Conservation (phyloP, 2,113 vertebrate species). For the Coturnix japonica region DNA sequence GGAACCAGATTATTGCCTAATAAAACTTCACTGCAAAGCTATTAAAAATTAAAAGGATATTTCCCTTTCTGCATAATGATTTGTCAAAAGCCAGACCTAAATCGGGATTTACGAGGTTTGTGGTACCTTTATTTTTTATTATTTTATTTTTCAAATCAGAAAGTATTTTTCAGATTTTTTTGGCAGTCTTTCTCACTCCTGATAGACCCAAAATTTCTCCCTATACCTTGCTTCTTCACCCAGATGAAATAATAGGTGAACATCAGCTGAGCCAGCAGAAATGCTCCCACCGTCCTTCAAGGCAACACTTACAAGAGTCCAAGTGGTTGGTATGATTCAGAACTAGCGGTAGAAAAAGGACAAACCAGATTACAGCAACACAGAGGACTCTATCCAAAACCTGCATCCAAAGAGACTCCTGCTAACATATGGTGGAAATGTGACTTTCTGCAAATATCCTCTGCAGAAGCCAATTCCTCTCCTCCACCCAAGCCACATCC, state of each 20-base stretch:
- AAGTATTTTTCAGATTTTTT: neutral
- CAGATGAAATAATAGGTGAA: conserved; percentile 22
- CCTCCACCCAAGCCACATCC: conserved; percentile 71
- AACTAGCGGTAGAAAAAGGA: conserved; percentile 67
- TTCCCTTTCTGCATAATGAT: conserved; percentile 61
- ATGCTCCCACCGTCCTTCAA: conserved; percentile 50
- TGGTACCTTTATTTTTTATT: neutral
- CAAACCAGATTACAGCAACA: conserved; percentile 73
- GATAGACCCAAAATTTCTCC: neutral
- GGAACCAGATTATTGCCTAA: conserved; percentile 64
- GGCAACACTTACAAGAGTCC: conserved; percentile 41
- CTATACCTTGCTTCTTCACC: conserved; percentile 8
- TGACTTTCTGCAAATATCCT: conserved; percentile 78
- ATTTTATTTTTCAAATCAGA: neutral
- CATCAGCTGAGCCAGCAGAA: conserved; percentile 63
- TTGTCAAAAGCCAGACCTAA: conserved; percentile 56
- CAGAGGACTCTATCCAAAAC: conserved; percentile 72
- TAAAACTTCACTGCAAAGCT: conserved; percentile 67
- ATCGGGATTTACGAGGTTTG: conserved; percentile 29
- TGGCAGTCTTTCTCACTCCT: neutral
- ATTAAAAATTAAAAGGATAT: conserved; percentile 70
- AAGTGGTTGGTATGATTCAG: conserved; percentile 68
- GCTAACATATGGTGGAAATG: conserved; percentile 77
- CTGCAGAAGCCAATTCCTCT: conserved; percentile 71
- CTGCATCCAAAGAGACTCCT: conserved; percentile 74